These are phyloP conservation scores for Anodontia alba DNA, from an alignment of 2,888 invertebrate species.

Conservation along the genomic window DNA sequence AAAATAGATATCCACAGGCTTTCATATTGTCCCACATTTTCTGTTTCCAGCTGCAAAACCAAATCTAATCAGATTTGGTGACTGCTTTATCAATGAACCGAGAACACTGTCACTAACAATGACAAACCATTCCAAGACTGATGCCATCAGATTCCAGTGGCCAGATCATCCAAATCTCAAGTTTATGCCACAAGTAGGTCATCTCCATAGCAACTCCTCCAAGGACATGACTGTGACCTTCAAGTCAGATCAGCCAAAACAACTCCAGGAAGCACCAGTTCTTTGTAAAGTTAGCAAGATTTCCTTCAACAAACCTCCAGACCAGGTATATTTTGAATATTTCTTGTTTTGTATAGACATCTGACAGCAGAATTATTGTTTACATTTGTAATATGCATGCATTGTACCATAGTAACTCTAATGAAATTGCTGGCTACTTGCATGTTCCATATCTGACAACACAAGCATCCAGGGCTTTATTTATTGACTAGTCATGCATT, in stretches of 20 bases:
- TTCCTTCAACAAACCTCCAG: slow-evolving; percentile 79
- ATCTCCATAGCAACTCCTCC: slow-evolving; percentile 82
- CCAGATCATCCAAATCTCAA: slow-evolving; percentile 83
- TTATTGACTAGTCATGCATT: too few relatives aligned
- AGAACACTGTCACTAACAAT: slow-evolving; percentile 81
- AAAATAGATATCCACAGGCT: too few relatives aligned
- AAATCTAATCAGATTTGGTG: slow-evolving; percentile 84
- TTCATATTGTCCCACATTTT: too few relatives aligned
- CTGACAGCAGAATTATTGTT: too few relatives aligned
- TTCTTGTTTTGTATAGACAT: too few relatives aligned
- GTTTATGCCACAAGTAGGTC: slow-evolving; percentile 86
- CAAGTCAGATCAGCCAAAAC: slow-evolving; percentile 84
- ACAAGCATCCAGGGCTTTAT: too few relatives aligned
- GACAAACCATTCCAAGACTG: slow-evolving; percentile 83
- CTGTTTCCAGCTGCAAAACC: slow-evolving; percentile 81
- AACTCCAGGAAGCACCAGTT: slow-evolving; percentile 75
- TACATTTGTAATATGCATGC: too few relatives aligned
- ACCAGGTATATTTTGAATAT: slow-evolving; percentile 70
- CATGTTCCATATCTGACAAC: too few relatives aligned
- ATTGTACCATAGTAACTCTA: too few relatives aligned
- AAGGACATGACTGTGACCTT: slow-evolving; percentile 87
- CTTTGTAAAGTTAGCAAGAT: slow-evolving; percentile 82
- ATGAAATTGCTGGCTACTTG: too few relatives aligned
- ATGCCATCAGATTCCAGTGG: slow-evolving; percentile 83
- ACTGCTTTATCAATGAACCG: slow-evolving; percentile 83